A percentile compares a stretch with the other conserved stretches of the same genome.
These are phyloP conservation scores for Enteromius trimaculatus DNA, from an alignment of 2,797 vertebrate genomes.

Conservation along the genomic window DNA sequence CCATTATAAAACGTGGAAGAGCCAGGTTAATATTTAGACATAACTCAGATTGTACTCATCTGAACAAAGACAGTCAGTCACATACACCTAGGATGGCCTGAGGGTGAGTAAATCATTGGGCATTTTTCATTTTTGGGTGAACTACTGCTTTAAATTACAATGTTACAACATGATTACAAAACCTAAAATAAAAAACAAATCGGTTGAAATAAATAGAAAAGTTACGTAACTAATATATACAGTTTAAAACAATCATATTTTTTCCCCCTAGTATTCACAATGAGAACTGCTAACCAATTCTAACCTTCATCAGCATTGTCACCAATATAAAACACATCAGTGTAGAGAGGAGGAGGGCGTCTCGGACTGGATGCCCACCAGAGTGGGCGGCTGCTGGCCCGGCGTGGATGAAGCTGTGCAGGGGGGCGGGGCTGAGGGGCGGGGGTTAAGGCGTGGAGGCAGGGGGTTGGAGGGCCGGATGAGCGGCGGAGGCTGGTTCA, in stretches of 20 bases:
- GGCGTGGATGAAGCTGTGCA: constrained; percentile 68
- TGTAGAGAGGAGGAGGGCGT: constrained; percentile 85
- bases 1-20: not conserved
- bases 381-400: constrained; percentile 80
- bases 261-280: constrained; percentile 47
- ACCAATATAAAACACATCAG: constrained; percentile 65
- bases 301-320: not conserved
- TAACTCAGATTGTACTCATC: not conserved
- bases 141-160: not conserved
- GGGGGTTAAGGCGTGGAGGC: constrained; percentile 93
- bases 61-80: not conserved
- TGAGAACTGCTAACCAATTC: constrained; percentile 8
- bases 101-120: not conserved
- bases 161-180: constrained; percentile 33
- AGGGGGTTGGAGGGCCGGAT: constrained; percentile 91
- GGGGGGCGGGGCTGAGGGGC: constrained; percentile 78
- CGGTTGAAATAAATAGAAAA: constrained; percentile 61
- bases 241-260: constrained; percentile 24
- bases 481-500: constrained; percentile 93
- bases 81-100: not conserved
- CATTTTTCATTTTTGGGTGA: not conserved
- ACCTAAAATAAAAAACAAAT: constrained; percentile 8
- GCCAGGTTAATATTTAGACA: not conserved
- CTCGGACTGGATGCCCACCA: constrained; percentile 87
- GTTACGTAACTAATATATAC: constrained; percentile 55